Conservation (phyloP, 2,797 vertebrate species). For the Chanos chanos region DNA sequence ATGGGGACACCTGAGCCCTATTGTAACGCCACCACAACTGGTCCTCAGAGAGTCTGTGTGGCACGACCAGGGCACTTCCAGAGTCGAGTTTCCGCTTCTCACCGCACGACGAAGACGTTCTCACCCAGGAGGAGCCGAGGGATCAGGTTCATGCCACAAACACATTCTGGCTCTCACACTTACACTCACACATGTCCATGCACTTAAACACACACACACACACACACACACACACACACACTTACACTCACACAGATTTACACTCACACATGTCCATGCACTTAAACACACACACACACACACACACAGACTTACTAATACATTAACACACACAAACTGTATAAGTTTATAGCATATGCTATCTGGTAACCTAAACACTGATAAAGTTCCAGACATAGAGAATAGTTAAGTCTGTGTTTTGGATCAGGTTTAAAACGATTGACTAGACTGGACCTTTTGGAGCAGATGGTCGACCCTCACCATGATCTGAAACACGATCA, state of each 20-base stretch:
- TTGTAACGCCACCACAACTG: neutral
- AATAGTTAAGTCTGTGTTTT: conserved; percentile 30
- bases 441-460: conserved; percentile 33
- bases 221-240: conserved; percentile 18
- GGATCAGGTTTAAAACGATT: conserved; percentile 37
- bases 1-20: neutral
- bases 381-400: conserved; percentile 35
- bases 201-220: conserved; percentile 17
- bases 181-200: too few species aligned
- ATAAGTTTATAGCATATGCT: neutral
- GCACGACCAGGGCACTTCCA: too few species aligned
- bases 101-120: too few species aligned
- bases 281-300: conserved; percentile 20
- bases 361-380: conserved; percentile 14
- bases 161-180: conserved; percentile 37
- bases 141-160: neutral
- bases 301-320: conserved; percentile 11
- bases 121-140: neutral
- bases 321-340: too few species aligned
- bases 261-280: too few species aligned
- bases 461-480: conserved; percentile 50
- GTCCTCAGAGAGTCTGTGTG: too few species aligned
- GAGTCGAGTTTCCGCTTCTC: too few species aligned
- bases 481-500: conserved; percentile 54
- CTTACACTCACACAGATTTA: conserved; percentile 30